Conservation (phyloP, 2,113 vertebrate genomes). For the Rynchops niger region DNA sequence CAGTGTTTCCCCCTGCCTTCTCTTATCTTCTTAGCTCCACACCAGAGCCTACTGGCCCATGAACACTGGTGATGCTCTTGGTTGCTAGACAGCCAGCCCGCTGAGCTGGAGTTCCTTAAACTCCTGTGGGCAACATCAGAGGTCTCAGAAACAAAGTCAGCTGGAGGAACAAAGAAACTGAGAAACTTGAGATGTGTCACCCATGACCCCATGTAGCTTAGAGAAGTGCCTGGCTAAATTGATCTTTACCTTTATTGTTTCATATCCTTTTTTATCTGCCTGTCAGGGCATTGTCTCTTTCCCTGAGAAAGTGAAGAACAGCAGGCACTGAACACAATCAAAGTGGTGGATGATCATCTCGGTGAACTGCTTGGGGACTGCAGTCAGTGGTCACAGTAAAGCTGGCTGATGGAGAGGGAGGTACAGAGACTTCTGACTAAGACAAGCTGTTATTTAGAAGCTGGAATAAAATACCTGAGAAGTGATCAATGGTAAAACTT, state of each 20-base stretch:
- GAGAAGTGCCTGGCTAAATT: not conserved
- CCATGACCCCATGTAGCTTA: not conserved
- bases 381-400: not conserved
- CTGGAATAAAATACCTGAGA: not conserved
- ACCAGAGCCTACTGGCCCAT: not conserved
- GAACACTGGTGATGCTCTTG: not conserved
- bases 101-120: not conserved
- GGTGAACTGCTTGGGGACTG: not conserved
- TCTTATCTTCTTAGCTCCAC: not conserved
- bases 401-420: not conserved
- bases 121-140: not conserved
- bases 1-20: not conserved
- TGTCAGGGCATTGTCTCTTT: not conserved
- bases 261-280: not conserved
- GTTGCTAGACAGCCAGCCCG: not conserved
- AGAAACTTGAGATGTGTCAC: not conserved
- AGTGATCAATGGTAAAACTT: not conserved
- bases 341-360: not conserved
- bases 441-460: not conserved
- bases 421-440: not conserved
- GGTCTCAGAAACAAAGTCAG: not conserved
- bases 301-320: not conserved
- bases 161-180: not conserved
- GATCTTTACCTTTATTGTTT: slow-evolving; percentile 1
- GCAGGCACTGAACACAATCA: not conserved